Percentiles rank a stretch among this genome's conserved stretches.
These are phyloP conservation scores for Apostichopus californicus DNA, from an alignment of 35 echinoderm and acorn worm genomes.

Conservation along the genomic window DNA sequence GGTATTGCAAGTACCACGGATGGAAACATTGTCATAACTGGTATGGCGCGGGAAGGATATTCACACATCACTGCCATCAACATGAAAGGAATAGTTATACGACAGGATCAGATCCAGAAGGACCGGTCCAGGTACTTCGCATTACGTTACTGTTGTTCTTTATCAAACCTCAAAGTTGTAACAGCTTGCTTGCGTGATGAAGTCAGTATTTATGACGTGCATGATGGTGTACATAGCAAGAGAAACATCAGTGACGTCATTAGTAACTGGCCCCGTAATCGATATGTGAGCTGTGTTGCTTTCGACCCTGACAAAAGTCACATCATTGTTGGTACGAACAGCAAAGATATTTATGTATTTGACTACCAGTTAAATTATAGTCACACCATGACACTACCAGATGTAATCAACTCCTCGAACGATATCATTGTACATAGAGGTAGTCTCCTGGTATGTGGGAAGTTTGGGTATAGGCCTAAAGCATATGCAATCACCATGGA, in stretches of 20 bases:
- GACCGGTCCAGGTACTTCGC: neutral
- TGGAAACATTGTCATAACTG: neutral
- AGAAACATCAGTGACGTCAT: neutral
- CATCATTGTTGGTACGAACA: neutral
- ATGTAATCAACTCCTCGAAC: neutral
- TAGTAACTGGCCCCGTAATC: neutral
- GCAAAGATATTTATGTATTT: neutral
- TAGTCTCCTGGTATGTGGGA: neutral
- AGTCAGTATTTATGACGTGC: neutral
- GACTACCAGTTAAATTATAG: neutral
- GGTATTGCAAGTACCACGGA: neutral
- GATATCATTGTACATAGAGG: neutral
- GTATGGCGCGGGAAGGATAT: neutral
- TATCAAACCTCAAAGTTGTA: neutral
- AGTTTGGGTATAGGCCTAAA: neutral
- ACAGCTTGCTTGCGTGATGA: neutral
- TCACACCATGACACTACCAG: neutral
- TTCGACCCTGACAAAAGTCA: neutral
- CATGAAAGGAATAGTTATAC: neutral
- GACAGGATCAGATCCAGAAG: neutral
- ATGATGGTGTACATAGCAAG: neutral
- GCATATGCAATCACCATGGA: neutral
- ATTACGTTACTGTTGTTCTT: neutral
- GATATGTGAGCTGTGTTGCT: neutral
- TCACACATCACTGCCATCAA: neutral